These are phyloP conservation scores for Pampus argenteus DNA, from an alignment of 2,797 vertebrate species.

Conservation along the genomic window DNA sequence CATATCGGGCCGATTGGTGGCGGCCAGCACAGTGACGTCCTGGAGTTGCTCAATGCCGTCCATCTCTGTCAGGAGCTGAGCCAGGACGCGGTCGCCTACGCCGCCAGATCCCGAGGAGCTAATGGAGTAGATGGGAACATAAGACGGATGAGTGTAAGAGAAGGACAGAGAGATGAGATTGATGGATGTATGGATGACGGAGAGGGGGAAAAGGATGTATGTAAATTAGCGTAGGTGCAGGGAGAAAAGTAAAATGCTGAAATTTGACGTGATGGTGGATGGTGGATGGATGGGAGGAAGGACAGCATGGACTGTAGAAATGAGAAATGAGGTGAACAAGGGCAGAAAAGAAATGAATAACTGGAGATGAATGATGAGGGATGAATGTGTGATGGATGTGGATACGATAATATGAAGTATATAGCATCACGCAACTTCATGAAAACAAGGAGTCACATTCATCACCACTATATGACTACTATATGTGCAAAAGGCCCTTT, in stretches of 20 bases:
- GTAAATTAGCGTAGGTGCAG: background rate
- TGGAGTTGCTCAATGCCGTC: slow-evolving; percentile 95
- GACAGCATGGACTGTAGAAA: background rate
- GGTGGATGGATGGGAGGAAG: slow-evolving; percentile 19
- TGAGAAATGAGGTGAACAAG: background rate
- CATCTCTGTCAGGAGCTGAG: slow-evolving; percentile 97
- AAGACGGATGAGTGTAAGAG: slow-evolving; percentile 47
- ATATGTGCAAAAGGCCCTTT: too few relatives aligned
- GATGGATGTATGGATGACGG: slow-evolving; percentile 3
- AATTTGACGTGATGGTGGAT: background rate
- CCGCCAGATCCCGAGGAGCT: slow-evolving; percentile 90
- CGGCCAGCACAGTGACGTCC: slow-evolving; percentile 94
- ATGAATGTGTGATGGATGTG: slow-evolving; percentile 13
- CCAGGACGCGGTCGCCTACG: slow-evolving; percentile 93
- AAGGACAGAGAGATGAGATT: background rate
- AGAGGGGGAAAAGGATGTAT: slow-evolving; percentile 14
- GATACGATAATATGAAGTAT: background rate
- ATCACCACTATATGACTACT: slow-evolving; percentile 26
- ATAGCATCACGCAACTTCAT: background rate
- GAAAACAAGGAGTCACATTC: slow-evolving; percentile 4
- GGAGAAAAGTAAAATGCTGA: background rate
- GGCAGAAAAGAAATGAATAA: background rate
- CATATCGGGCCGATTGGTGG: slow-evolving; percentile 97
- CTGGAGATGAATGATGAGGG: background rate
- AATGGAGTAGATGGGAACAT: slow-evolving; percentile 4